Base-by-base conservation (phyloP, 2,797 vertebrate species). In the Dipus sagitta region DNA sequence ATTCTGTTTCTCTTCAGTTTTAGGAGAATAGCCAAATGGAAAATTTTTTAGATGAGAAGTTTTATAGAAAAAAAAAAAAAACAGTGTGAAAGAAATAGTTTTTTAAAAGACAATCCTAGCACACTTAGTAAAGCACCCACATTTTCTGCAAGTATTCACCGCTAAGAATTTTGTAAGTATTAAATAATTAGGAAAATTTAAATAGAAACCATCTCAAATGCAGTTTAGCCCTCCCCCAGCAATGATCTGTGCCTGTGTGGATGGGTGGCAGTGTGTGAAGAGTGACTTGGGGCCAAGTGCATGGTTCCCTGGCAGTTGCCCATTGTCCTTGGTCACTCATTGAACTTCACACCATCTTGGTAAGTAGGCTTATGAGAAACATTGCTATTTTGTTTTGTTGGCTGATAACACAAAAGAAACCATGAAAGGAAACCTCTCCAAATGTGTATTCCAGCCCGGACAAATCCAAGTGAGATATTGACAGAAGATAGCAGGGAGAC, bases 381-480 rank as follows among this genome's bases (percentile, higher is more conserved):
- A 58, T 26, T 82, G 9, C 20, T 42, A 13, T 81, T 94, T 91
- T 87, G 30, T 92, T 52, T 88, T 54, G 10, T 78, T 32, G 21
- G 6, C 47, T 77, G 6, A 12, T 78, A 74, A 86, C 34, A 81
- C 42, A 84, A 84, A 89, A 58, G 75, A 95, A n/a, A 84, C 13
- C 12, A 58, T 52, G 20, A 52, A 14, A 23, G 24, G 58, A 65
- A 84, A 62, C 2, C 2, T 42, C 75, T 62, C 78, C 21, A 32
- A 4, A 5, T 54, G 21, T 71, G 0, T 47, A 52, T 71, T 23
- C 71, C 13, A 75, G 52, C 54, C 28, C 38, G 89, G 84, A 79
- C 28, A 78, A 87, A 87, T 70, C 17, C 4, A 77, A n/a, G 80
- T 42, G 67, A 89, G 70, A 77, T 58, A 6, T 20, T 52, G 47